phyloP scores from a whole-genome alignment of 2,797 vertebrate species.

The Serranus cabrilla region DNA sequence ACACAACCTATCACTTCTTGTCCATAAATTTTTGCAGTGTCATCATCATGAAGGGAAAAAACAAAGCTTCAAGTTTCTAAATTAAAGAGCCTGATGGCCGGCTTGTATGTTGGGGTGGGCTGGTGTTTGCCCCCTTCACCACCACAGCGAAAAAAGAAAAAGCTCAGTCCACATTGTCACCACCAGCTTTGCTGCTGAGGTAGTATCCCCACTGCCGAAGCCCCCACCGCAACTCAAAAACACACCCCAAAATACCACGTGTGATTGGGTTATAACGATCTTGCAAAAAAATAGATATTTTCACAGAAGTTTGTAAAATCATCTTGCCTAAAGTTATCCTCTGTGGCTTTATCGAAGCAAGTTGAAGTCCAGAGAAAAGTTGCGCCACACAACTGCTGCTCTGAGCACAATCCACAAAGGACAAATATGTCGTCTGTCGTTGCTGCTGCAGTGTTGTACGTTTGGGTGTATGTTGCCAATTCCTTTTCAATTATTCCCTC shows the following conservation, averaged over 20 bases:
- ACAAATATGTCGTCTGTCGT: conserved; percentile 66
- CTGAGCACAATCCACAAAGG: conserved; percentile 80
- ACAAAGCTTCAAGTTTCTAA: conserved; percentile 75
- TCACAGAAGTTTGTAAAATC: conserved; percentile 84
- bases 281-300: conserved; percentile 82
- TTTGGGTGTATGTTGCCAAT: conserved; percentile 68
- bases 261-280: conserved; percentile 83
- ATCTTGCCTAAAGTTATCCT: conserved; percentile 77
- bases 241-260: conserved; percentile 77
- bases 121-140: conserved; percentile 83
- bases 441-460: conserved; percentile 72
- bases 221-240: conserved; percentile 88
- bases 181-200: conserved; percentile 91
- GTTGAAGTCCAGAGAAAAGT: conserved; percentile 83
- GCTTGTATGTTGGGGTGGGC: conserved; percentile 79
- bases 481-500: conserved; percentile 74
- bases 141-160: conserved; percentile 80
- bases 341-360: conserved; percentile 81
- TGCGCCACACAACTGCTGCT: conserved; percentile 81
- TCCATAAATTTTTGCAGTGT: conserved; percentile 83
- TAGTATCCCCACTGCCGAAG: conserved; percentile 87
- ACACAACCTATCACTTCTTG: conserved; percentile 85
- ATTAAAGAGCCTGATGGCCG: conserved; percentile 87
- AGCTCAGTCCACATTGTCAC: conserved; percentile 91
- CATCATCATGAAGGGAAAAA: conserved; percentile 48